These are phyloP conservation scores for Drosophila lacertosa DNA, from an alignment of 1,140 invertebrate species.

Conservation along the genomic window DNA sequence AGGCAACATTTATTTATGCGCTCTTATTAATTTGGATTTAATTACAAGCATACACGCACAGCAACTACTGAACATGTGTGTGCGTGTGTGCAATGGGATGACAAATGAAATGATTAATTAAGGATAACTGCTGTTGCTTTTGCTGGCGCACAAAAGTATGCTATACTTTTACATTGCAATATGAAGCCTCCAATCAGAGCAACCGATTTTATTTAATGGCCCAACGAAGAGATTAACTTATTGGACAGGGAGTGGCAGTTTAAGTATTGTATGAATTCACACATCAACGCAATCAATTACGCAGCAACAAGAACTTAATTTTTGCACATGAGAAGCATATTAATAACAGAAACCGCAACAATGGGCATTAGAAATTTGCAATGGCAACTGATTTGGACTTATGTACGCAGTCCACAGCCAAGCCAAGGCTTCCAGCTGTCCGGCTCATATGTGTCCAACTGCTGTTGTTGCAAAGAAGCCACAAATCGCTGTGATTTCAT, in stretches of 20 bases:
- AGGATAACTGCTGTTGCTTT: slow-evolving; percentile 14
- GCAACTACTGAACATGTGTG: background rate
- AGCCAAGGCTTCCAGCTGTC: too few species aligned
- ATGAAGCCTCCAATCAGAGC: slow-evolving; percentile 8
- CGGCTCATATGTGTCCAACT: too few species aligned
- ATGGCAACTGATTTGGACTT: slow-evolving; percentile 55
- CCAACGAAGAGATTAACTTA: background rate
- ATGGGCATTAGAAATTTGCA: slow-evolving; percentile 41
- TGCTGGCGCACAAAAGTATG: slow-evolving; percentile 57
- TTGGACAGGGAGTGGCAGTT: slow-evolving; percentile 2
- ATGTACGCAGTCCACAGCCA: background rate
- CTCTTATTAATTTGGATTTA: slow-evolving; percentile 34
- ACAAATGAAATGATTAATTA: slow-evolving; percentile 73
- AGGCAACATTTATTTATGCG: slow-evolving; percentile 11
- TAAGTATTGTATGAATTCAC: slow-evolving; percentile 4
- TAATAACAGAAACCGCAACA: slow-evolving; percentile 49
- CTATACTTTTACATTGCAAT: slow-evolving; percentile 44
- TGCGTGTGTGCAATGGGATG: slow-evolving; percentile 22
- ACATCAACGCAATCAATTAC: slow-evolving; percentile 38
- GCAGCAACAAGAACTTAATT: slow-evolving; percentile 52
- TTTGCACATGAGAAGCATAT: slow-evolving; percentile 57
- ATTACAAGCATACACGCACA: slow-evolving; percentile 23
- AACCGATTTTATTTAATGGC: slow-evolving; percentile 38
- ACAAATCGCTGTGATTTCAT: slow-evolving; percentile 33
- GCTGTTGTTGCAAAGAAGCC: background rate